Evolutionary conservation across 2,113 vertebrate genomes (phyloP).

Genomic region (Anarhynchus alexandrinus): DNA sequence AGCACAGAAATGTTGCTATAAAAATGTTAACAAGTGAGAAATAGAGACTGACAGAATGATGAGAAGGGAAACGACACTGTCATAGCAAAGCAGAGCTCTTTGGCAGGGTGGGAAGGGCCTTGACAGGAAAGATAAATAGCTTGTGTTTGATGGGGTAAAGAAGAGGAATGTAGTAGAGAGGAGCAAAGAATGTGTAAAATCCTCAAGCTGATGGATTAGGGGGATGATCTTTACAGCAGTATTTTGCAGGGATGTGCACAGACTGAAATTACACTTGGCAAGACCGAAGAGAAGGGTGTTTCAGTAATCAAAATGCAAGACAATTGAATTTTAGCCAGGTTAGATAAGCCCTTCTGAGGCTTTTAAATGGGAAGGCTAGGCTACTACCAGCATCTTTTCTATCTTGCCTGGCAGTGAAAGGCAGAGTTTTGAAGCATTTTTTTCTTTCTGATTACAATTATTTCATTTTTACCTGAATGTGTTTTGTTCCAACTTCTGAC

Average conservation of each 20-base stretch:
- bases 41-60: constrained; percentile 19
- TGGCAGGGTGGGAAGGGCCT: constrained; percentile 4
- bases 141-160: constrained; percentile 20
- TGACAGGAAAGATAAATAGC: constrained; percentile 42
- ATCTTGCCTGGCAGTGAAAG: neutral
- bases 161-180: neutral
- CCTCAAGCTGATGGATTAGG: constrained; percentile 8
- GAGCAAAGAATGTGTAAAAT: constrained; percentile 13
- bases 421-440: neutral
- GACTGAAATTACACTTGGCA: neutral
- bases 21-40: constrained; percentile 38
- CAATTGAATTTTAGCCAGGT: neutral
- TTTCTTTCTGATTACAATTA: neutral
- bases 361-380: neutral
- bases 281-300: neutral
- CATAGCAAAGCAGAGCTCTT: constrained; percentile 35
- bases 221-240: neutral
- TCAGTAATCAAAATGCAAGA: neutral
- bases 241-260: neutral
- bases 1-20: neutral
- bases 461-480: neutral
- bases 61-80: constrained; percentile 10
- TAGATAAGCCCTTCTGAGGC: neutral
- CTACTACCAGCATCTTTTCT: neutral
- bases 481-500: neutral